A percentile compares a stretch with the other conserved stretches of the same genome.
Conservation (phyloP, 2,797 vertebrate species). For the Danio aesculapii region DNA sequence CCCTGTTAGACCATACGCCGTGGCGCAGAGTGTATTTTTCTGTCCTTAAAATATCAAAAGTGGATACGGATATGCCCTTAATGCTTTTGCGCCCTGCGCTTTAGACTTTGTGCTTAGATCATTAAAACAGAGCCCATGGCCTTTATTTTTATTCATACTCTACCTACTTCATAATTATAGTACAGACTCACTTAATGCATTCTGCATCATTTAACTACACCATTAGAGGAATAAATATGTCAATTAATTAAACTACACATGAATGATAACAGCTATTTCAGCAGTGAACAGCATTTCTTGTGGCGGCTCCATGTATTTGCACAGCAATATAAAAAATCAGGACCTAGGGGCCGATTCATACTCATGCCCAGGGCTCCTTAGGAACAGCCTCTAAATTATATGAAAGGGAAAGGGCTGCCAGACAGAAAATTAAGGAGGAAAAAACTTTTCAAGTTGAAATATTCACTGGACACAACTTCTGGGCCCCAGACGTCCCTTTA, state of each 20-base stretch:
- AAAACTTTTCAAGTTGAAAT: conserved; percentile 82
- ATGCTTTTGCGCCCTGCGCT: no score
- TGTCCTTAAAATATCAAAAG: no score
- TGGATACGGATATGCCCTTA: no score
- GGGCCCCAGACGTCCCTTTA: conserved; percentile 80
- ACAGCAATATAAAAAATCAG: conserved; percentile 60
- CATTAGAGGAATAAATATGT: conserved; percentile 2
- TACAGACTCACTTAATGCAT: background rate
- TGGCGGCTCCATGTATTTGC: conserved; percentile 54
- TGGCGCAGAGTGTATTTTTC: no score
- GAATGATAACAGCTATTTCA: conserved; percentile 32
- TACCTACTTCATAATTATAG: background rate
- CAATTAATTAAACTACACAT: background rate
- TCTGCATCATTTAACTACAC: background rate
- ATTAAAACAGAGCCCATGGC: no score
- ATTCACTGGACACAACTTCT: conserved; percentile 72
- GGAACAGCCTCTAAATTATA: conserved; percentile 77
- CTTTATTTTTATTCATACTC: no score
- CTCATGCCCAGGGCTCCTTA: conserved; percentile 67
- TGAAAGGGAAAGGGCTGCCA: conserved; percentile 72
- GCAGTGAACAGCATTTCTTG: conserved; percentile 25
- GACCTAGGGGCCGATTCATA: conserved; percentile 70
- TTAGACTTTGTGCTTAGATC: no score
- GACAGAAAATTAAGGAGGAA: conserved; percentile 78
- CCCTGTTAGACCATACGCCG: no score